phyloP scores from a whole-genome alignment of 2,113 vertebrate species.

The Pachyramphus minor region DNA sequence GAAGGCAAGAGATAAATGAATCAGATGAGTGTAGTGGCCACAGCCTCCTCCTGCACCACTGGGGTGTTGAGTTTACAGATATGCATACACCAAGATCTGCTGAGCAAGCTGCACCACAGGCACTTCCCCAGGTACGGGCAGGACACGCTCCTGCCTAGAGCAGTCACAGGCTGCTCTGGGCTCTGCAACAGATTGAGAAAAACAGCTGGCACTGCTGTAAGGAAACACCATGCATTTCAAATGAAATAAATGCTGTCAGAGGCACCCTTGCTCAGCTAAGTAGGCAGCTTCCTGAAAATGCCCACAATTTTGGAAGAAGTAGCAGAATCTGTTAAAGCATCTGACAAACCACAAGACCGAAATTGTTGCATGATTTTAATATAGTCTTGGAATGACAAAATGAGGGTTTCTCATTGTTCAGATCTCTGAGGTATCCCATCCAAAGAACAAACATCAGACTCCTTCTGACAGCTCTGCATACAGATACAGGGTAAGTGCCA shows the following conservation, averaged over 20 bases:
- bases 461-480: not conserved
- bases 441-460: not conserved
- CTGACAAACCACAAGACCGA: not conserved
- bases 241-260: not conserved
- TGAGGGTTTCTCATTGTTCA: not conserved
- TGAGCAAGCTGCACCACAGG: not conserved
- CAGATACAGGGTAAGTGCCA: not conserved
- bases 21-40: not conserved
- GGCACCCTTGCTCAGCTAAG: not conserved
- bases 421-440: not conserved
- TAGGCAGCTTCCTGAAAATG: not conserved
- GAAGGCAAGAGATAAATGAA: not conserved
- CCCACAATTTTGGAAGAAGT: not conserved
- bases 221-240: not conserved
- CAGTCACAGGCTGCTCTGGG: not conserved
- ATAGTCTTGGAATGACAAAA: not conserved
- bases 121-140: not conserved
- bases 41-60: not conserved
- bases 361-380: not conserved
- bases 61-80: not conserved
- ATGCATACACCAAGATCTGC: rapidly evolving
- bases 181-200: not conserved
- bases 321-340: not conserved
- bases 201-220: not conserved
- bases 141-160: not conserved